Base-by-base conservation (phyloP, 2,888 invertebrate genomes). In the Hybos culiciformis region DNA sequence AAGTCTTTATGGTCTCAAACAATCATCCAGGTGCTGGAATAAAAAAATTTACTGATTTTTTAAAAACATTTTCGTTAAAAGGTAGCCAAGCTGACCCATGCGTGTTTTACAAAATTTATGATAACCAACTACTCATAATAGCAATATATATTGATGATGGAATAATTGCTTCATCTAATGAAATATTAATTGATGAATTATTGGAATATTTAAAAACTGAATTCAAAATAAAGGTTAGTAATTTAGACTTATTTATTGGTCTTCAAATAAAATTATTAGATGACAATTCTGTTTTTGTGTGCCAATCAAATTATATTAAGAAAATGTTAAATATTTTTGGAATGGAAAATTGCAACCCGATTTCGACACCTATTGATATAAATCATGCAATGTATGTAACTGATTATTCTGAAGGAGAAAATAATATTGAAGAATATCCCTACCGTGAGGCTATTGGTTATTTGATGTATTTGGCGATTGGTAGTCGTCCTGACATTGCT, bases 101-200 rank as follows among this genome's bases (percentile, higher is more conserved):
- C 12, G n/a, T n/a, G n/a, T n/a, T n/a, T n/a, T n/a, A n/a, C n/a
- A n/a, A n/a, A n/a, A n/a, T n/a, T n/a, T n/a, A n/a, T n/a, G n/a
- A n/a, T n/a, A n/a, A n/a, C n/a, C n/a, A n/a, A n/a, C n/a, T n/a
- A n/a, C 12, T 26, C 9, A 26, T 32, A 1, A 11, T 43, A 15
- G 39, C 43, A n/a, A 34, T 43, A 18, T 24, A 39, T 26, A 39
- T 39, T 24, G 34, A 43, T 33, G 43, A 43, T 39, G 43, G 43
- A 8, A 34, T 43, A 26, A 23, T 43, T 31, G 39, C 39, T 20
- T 37, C 38, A 14, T 18, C 36, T 11, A 34, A 18, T 23, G 24
- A 41, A 41, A 26, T 34, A 34, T 17, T 24, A 12, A 34, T 43
- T 18, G 26, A 26, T 18, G 23, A 24, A 11, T 15, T 39, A 17